phyloP scores from a whole-genome alignment of 2,113 vertebrate genomes.

The Microtus ochrogaster region DNA sequence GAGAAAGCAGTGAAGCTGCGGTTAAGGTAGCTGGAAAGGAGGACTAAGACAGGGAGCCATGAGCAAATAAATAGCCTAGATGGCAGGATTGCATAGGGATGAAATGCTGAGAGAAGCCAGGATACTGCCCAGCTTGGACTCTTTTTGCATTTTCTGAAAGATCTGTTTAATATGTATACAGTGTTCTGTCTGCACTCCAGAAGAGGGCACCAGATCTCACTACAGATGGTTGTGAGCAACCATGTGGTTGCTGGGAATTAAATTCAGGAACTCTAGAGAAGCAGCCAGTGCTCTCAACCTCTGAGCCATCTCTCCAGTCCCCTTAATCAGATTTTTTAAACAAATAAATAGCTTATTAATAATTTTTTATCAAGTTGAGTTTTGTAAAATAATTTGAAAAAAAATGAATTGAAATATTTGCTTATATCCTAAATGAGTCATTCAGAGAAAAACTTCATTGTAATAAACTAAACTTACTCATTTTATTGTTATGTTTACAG shows the following conservation, averaged over 20 bases:
- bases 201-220: background rate
- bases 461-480: background rate
- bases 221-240: no score
- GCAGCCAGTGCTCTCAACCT: no score
- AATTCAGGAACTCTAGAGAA: no score
- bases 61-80: background rate
- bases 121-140: no score
- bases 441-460: background rate
- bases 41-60: background rate
- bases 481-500: background rate
- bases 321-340: constrained; percentile 10
- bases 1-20: background rate
- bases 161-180: background rate
- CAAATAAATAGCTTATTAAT: background rate
- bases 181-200: background rate
- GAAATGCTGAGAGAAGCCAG: background rate
- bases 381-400: constrained; percentile 50
- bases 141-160: no score
- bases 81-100: background rate
- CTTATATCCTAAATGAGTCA: background rate
- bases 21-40: background rate
- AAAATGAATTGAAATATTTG: constrained; percentile 39
- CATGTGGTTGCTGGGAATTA: no score
- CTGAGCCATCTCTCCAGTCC: no score
- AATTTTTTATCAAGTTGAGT: constrained; percentile 10